phyloP scores from a whole-genome alignment of 23 tunicate genomes.

The Aplidium turbinatum region DNA sequence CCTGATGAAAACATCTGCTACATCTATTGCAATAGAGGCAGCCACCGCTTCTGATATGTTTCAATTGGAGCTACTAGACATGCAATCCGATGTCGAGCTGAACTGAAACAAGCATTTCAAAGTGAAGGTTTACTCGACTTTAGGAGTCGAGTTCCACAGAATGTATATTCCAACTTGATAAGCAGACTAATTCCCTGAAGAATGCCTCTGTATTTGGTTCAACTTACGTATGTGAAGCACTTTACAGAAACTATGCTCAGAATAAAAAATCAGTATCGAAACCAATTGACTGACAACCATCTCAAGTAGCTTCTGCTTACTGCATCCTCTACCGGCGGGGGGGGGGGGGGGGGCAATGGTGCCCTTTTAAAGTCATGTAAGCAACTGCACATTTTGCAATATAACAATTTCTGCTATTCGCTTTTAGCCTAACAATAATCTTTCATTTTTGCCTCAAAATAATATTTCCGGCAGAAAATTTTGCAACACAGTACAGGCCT shows the following conservation, averaged over 20 bases:
- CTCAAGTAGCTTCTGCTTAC: slow-evolving; percentile 50
- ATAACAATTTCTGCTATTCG: too few relatives aligned
- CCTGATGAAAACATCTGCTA: slow-evolving; percentile 44
- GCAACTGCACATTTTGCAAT: too few relatives aligned
- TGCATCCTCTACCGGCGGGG: slow-evolving; percentile 55
- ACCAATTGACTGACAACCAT: slow-evolving; percentile 45
- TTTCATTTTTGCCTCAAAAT: too few relatives aligned
- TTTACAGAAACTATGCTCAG: slow-evolving; percentile 62
- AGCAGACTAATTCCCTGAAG: slow-evolving; percentile 49
- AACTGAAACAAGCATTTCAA: slow-evolving; percentile 51
- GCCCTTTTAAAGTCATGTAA: too few relatives aligned
- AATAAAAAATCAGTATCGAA: slow-evolving; percentile 57
- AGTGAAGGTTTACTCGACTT: slow-evolving; percentile 46
- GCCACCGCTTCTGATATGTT: slow-evolving; percentile 47
- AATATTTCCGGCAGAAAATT: too few relatives aligned
- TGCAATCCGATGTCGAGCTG: slow-evolving; percentile 58
- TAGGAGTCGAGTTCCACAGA: slow-evolving; percentile 63
- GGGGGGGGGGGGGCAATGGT: too few relatives aligned
- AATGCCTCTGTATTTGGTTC: slow-evolving; percentile 62
- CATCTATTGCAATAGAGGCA: slow-evolving; percentile 38
- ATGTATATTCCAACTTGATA: slow-evolving; percentile 50
- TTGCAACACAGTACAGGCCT: too few relatives aligned
- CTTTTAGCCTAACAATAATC: too few relatives aligned
- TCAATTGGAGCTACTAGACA: slow-evolving; percentile 63
- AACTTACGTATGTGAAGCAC: slow-evolving; percentile 65